phyloP scores from a whole-genome alignment of 1,140 invertebrate genomes.

The Phymorhynchus buccinoides region DNA sequence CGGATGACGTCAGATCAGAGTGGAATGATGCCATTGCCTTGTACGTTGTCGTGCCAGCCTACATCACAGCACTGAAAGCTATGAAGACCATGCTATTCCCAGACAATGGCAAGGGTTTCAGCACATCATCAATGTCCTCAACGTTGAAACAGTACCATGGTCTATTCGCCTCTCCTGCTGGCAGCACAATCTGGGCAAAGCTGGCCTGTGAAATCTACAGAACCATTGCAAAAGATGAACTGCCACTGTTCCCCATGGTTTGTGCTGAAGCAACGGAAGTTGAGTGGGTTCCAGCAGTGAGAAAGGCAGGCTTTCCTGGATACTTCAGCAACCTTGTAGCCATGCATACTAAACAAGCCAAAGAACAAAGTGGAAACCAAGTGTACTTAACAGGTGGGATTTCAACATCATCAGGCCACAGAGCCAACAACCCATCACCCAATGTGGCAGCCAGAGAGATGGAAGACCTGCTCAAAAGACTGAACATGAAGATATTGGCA shows the following conservation, averaged over 20 bases:
- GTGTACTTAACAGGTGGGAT: background rate
- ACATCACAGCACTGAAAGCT: conserved; percentile 45
- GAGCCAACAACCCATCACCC: background rate
- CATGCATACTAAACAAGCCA: background rate
- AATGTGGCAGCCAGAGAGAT: conserved; percentile 2
- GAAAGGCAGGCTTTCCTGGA: conserved; percentile 3
- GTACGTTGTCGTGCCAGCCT: conserved; percentile 58
- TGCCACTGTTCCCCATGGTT: conserved; percentile 29
- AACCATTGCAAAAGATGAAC: background rate
- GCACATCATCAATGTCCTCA: background rate
- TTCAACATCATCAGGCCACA: background rate
- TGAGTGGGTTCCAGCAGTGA: conserved; percentile 20
- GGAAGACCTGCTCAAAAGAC: background rate
- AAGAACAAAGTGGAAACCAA: background rate
- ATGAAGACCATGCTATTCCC: conserved; percentile 31
- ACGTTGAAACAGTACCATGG: conserved; percentile 33
- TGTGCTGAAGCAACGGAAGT: background rate
- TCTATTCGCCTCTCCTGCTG: conserved; percentile 42
- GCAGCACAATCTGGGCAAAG: conserved; percentile 39
- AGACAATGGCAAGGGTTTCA: background rate
- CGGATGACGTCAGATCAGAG: conserved; percentile 45
- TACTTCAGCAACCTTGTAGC: conserved; percentile 25
- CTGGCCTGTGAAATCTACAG: conserved; percentile 28
- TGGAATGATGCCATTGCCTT: conserved; percentile 62
- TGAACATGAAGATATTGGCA: conserved; percentile 34